These are phyloP conservation scores for Zygogramma bicolorata DNA, from an alignment of 2,888 invertebrate genomes.

Conservation along the genomic window DNA sequence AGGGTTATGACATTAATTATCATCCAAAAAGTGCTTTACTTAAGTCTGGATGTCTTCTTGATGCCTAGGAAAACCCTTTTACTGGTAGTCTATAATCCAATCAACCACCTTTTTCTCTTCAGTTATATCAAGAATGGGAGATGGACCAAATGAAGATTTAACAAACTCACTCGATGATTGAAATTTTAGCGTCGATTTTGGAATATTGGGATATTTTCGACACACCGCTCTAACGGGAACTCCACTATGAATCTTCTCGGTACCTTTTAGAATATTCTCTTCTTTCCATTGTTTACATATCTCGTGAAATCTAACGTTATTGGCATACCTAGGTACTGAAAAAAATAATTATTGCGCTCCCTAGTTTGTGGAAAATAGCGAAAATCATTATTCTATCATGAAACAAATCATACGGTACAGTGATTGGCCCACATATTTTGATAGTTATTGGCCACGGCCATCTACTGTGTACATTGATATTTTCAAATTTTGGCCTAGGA, in stretches of 20 bases:
- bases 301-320: constrained; percentile 1
- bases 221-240: constrained; percentile 12
- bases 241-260: constrained; percentile 12
- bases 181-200: constrained; percentile 7
- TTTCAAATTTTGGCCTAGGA: background rate
- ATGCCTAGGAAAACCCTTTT: constrained; percentile 11
- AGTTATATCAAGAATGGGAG: background rate
- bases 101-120: constrained; percentile 7
- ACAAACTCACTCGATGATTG: background rate
- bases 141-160: background rate
- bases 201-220: background rate
- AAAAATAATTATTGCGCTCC: background rate
- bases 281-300: background rate
- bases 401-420: background rate
- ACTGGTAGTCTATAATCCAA: constrained; percentile 6
- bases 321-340: background rate
- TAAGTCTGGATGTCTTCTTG: constrained; percentile 13
- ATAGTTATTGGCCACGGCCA: constrained; percentile 16
- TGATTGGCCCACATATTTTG: constrained; percentile 9
- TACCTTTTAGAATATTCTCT: background rate
- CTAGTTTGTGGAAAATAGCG: background rate
- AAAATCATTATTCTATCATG: background rate
- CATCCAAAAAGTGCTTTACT: constrained; percentile 8
- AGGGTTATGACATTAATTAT: constrained; percentile 6
- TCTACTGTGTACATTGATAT: constrained; percentile 8